Evolutionary conservation across 2,888 invertebrate genomes (phyloP), one percentile per base, ranked within the genome.

Genomic region (Hypolimnas misippus): DNA sequence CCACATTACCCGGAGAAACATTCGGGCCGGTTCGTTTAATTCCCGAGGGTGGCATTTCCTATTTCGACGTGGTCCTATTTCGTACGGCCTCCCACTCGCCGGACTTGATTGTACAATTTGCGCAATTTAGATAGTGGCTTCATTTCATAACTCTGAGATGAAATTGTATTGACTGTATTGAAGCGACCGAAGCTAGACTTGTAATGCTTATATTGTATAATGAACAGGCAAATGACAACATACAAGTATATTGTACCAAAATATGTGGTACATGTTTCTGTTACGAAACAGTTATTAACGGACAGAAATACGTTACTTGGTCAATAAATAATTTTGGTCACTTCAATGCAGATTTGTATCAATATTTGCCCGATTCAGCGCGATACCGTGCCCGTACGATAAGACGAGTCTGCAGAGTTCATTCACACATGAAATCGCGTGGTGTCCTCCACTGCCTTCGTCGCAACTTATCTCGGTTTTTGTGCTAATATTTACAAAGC

Each of bases 401-500:
- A 86, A 86, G 76, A 50, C 64, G 62, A 68, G 73, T 68, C 77
- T 74, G 70, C 35, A 62, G 38, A 75, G 86, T 82, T 87, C 83
- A 76, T 82, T 86, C 80, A 86, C 86, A 74, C 71, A 60, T 62
- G 56, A 38, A 58, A 61, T 52, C 35, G 38, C 58, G 50, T n/a
- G 42, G 62, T 59, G 50, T 62, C 65, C 65, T 69, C 46, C 35
- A 35, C 56, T 65, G 63, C 67, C 62, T 65, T 63, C 44, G 56
- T 61, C 56, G 62, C 62, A 58, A 64, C 65, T 67, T 71, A 67
- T 68, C 69, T 69, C 21, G 49, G 44, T 58, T 57, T 63, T 67
- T 57, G 59, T 49, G 52, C 55, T 52, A 69, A 68, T 68, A 63
- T 70, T 69, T 65, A 50, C 62, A 50, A 49, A 58, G 35, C 42